Evolutionary conservation across 2,888 invertebrate genomes (phyloP).

Genomic region (Agriopis aurantiaria): DNA sequence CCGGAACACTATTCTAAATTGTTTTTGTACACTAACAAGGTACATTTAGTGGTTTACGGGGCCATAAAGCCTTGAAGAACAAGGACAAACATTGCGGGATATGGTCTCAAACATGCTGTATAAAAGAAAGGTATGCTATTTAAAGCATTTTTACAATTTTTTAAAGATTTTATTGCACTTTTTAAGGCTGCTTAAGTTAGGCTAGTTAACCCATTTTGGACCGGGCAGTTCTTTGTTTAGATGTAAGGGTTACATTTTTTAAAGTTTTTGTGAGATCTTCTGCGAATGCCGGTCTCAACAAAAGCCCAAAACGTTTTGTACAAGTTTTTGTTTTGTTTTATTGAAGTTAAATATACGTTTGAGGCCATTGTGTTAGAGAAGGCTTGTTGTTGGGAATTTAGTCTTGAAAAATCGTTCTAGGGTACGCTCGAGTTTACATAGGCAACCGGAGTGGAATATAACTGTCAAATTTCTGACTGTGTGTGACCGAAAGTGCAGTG

Average conservation of each 20-base stretch:
- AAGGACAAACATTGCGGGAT: constrained; percentile 84
- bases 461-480: neutral
- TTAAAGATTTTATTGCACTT: constrained; percentile 21
- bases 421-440: constrained; percentile 69
- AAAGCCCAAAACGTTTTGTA: constrained; percentile 76
- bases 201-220: constrained; percentile 44
- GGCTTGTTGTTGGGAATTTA: constrained; percentile 74
- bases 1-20: constrained; percentile 75
- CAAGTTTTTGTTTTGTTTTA: constrained; percentile 81
- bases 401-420: constrained; percentile 81
- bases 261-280: constrained; percentile 73
- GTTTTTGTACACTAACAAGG: constrained; percentile 70
- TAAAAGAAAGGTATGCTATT: constrained; percentile 45
- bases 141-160: constrained; percentile 24
- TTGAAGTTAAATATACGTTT: constrained; percentile 83
- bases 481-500: constrained; percentile 1
- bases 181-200: constrained; percentile 32
- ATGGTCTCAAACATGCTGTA: constrained; percentile 50
- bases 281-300: constrained; percentile 79
- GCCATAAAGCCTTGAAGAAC: constrained; percentile 78
- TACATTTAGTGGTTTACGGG: constrained; percentile 83
- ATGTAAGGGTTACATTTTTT: constrained; percentile 79
- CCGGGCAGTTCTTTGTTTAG: constrained; percentile 62
- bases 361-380: constrained; percentile 78
- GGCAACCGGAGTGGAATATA: constrained; percentile 14